A percentile compares a stretch with the other conserved stretches of the same genome.
Conservation (phyloP, 2,797 vertebrate species). For the Sebastes minor region DNA sequence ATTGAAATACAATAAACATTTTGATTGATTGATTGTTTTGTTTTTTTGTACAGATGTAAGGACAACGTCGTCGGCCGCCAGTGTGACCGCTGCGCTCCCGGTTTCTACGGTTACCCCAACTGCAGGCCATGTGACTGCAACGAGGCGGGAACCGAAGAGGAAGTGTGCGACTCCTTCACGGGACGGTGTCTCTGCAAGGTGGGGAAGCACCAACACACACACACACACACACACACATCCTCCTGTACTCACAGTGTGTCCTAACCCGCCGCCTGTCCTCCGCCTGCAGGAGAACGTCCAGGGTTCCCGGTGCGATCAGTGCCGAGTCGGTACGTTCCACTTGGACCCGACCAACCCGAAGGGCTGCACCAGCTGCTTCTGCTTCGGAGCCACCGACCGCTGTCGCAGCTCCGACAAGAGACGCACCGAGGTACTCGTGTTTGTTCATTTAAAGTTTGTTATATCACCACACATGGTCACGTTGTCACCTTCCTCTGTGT, state of each 20-base stretch:
- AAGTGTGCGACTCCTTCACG: conserved; percentile 85
- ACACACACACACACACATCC: too few species aligned
- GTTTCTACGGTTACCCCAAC: conserved; percentile 91
- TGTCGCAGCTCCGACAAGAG: conserved; percentile 87
- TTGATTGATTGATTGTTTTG: background rate
- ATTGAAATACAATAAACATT: background rate
- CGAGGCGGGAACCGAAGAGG: conserved; percentile 84
- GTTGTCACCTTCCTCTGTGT: background rate
- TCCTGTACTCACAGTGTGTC: background rate
- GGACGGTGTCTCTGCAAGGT: conserved; percentile 97
- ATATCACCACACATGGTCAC: background rate
- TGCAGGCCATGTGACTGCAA: conserved; percentile 91
- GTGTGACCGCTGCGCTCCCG: conserved; percentile 89
- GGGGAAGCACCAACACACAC: background rate
- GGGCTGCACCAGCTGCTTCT: conserved; percentile 98
- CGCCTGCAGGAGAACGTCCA: conserved; percentile 93
- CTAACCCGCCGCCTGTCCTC: background rate
- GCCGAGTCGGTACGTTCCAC: conserved; percentile 92
- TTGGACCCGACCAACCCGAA: conserved; percentile 93
- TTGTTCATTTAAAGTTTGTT: too few species aligned
- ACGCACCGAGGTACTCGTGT: conserved; percentile 83
- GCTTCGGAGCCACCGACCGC: conserved; percentile 94
- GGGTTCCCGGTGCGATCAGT: conserved; percentile 90
- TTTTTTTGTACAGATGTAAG: conserved; percentile 85
- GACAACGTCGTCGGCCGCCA: conserved; percentile 89